Evolutionary conservation across 2,797 vertebrate genomes (phyloP), one percentile per base, ranked within the genome.

Genomic region (Sebastes elongatus): DNA sequence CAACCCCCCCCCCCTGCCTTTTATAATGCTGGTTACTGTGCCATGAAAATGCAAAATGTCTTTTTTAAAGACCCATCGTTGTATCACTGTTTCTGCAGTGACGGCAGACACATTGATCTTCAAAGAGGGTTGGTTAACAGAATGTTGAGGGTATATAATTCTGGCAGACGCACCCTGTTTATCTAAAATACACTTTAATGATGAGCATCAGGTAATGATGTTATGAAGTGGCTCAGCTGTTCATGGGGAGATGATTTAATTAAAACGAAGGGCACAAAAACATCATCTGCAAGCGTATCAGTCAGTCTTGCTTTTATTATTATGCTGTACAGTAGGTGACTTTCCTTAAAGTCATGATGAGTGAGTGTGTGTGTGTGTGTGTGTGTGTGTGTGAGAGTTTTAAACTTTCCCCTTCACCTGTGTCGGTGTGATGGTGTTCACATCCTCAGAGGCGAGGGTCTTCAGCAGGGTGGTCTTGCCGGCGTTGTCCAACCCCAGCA

Each of bases 391-490:
- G 46, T 0, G 53, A 23, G 57, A 22, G 23, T 23, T 32, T 64
- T 11, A 30, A 11, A 7, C 13, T 1, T 38, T 11, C 20, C 20
- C 78, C 35, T 38, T 85, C 84, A 97, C 97, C 96, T 97, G 97
- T 10, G 97, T 98, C 14, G 97, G 97, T 0, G 97, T 97, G 94
- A 98, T 96, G 79, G 95, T 97, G 94, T 95, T 97, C 76, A 97
- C 94, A 25, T 97, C 97, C 86, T 97, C 97, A 0, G 96, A 97
- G 0, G 96, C 97, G 0, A 98, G 93, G 68, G 91, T 91, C 88
- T 96, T 98, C 85, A 98, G 93, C 77, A 98, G 92, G 0, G 97
- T 98, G 52, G 97, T 98, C 91, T 98, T 98, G 22, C 97, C 97
- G 0, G 97, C 97, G 0, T 98, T 98, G 90, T 98, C 97, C 94